phyloP scores from a whole-genome alignment of 92 coral and sea anemone species.

The Plumapathes pennacea region DNA sequence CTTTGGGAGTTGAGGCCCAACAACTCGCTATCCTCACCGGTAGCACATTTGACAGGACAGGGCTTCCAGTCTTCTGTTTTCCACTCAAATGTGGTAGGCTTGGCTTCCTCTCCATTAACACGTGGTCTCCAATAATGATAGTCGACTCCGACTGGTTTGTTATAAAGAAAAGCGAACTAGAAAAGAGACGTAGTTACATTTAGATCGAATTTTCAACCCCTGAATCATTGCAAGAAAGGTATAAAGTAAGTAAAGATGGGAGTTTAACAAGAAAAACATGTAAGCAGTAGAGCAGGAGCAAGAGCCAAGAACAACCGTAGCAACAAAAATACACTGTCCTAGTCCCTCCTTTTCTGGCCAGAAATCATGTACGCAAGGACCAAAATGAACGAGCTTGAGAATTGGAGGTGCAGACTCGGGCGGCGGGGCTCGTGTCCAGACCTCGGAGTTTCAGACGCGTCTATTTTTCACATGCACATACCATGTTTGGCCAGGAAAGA shows the following conservation, averaged over 20 bases:
- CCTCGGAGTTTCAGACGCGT: no score
- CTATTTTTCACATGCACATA: not conserved
- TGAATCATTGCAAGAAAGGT: not conserved
- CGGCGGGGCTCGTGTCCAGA: no score
- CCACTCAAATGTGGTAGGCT: conserved; percentile 26
- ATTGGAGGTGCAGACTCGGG: no score
- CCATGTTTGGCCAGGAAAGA: not conserved
- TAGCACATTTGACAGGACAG: conserved; percentile 40
- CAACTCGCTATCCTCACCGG: not conserved
- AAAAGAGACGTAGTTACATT: not conserved
- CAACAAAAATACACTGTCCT: no score
- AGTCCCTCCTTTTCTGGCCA: no score
- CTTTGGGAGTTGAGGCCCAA: no score
- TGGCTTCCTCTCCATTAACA: conserved; percentile 3
- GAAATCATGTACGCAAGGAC: no score
- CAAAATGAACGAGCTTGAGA: no score
- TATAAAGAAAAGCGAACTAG: conserved; percentile 29
- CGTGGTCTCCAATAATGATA: conserved; percentile 40
- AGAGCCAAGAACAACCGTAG: no score
- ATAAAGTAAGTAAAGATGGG: not conserved
- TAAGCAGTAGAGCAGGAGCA: no score
- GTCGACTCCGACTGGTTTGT: conserved; percentile 34
- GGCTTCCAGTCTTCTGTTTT: conserved; percentile 38
- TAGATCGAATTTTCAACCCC: no score
- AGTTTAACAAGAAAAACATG: not conserved